Percentiles rank a stretch among this genome's conserved stretches.
phyloP scores from a whole-genome alignment of 2,888 invertebrate genomes.

The Marasmarcha lunaedactyla region DNA sequence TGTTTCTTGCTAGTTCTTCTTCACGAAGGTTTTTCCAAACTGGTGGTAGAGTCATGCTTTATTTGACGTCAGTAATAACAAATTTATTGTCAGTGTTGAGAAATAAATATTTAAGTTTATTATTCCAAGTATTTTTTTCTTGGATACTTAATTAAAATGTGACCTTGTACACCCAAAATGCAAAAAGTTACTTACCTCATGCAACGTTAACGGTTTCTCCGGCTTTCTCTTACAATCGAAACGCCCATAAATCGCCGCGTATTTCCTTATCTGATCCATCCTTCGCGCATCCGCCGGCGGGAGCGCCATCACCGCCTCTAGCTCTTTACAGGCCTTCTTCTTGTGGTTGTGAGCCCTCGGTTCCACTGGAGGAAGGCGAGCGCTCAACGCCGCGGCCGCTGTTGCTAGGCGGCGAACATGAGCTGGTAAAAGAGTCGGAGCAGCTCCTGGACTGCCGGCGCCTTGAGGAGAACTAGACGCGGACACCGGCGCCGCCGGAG shows the following conservation, averaged over 20 bases:
- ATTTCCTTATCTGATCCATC: constrained; percentile 94
- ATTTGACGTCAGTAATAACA: too few species aligned
- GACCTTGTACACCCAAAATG: too few species aligned
- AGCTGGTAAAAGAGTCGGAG: constrained; percentile 82
- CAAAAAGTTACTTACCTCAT: constrained; percentile 87
- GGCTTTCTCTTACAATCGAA: constrained; percentile 97
- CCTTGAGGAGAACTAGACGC: constrained; percentile 50
- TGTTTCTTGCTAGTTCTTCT: too few species aligned
- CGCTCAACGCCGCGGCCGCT: constrained; percentile 86
- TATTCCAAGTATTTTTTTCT: not conserved
- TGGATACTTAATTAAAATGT: too few species aligned
- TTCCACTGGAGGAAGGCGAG: constrained; percentile 86
- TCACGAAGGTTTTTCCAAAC: too few species aligned
- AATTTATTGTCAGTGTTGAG: too few species aligned
- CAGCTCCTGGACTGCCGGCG: constrained; percentile 61
- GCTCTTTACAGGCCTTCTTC: constrained; percentile 91
- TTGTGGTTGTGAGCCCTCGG: constrained; percentile 92
- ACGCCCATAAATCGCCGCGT: constrained; percentile 97
- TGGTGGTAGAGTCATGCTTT: too few species aligned
- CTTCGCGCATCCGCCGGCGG: constrained; percentile 86
- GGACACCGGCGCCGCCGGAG: constrained; percentile 48
- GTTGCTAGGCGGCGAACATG: constrained; percentile 87
- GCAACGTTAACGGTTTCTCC: constrained; percentile 95
- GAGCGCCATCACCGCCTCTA: constrained; percentile 94
- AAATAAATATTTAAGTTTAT: too few species aligned